Percentiles rank a stretch among this genome's conserved stretches.
Evolutionary conservation across 1,140 invertebrate genomes (phyloP).

Genomic region (Hermatobates lingyangjiaoensis): DNA sequence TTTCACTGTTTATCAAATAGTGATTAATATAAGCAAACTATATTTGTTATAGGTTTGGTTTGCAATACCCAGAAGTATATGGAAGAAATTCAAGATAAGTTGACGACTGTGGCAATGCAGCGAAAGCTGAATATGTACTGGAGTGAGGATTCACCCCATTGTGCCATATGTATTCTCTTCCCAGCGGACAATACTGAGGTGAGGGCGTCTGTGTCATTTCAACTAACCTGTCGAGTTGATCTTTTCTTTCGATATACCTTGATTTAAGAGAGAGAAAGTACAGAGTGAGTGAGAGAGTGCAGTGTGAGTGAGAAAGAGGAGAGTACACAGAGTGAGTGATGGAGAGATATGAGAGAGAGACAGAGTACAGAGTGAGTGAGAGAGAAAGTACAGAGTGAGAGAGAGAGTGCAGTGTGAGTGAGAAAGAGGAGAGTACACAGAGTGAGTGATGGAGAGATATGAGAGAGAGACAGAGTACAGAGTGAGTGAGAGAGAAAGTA

Average conservation of each 20-base stretch:
- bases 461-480: too few relatives aligned
- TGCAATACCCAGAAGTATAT: too few relatives aligned
- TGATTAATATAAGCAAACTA: too few relatives aligned
- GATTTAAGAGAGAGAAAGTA: background rate
- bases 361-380: background rate
- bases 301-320: background rate
- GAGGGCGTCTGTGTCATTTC: background rate
- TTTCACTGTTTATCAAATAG: too few relatives aligned
- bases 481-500: too few relatives aligned
- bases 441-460: too few relatives aligned
- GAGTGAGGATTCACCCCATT: constrained; percentile 15
- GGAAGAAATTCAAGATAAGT: too few relatives aligned
- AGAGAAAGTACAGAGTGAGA: background rate
- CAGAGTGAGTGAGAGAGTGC: background rate
- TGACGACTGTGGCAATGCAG: too few relatives aligned
- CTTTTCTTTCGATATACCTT: background rate
- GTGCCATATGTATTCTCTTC: constrained; percentile 17
- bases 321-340: background rate
- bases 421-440: too few relatives aligned
- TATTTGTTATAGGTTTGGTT: too few relatives aligned
- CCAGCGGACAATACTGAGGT: constrained; percentile 1
- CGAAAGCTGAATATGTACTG: constrained; percentile 18
- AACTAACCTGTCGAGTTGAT: background rate
- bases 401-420: too few relatives aligned
- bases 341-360: background rate